Evolutionary conservation across 2,113 vertebrate genomes (phyloP), one percentile per base, ranked within the genome.

Genomic region (Oxygymnocypris stewartii): DNA sequence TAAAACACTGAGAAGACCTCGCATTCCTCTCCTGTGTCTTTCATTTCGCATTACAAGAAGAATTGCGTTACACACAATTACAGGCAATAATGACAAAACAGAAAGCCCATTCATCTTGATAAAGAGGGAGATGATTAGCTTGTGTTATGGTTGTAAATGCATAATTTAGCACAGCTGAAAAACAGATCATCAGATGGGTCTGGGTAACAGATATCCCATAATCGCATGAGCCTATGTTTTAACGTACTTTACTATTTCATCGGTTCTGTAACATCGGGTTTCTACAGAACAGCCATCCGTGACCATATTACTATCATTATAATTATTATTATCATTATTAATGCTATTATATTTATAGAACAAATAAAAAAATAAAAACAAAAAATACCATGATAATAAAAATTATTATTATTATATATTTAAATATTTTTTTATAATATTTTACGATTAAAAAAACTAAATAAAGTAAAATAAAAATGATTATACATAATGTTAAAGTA

Each of bases 1-100:
- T 93, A 91, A 93, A 92, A 92, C 90, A 86, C 49, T 88, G 85
- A 89, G 86, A 92, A 89, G 90, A 89, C 89, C 90, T 91, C 78
- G 3, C 91, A 82, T 91, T 91, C 89, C 88, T 90, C 88, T 91
- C 88, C 89, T 87, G 88, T 89, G 88, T 90, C 88, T 82, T 86
- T 87, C 78, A 42, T 57, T 87, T 85, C 82, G 85, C 85, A 89
- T 87, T 85, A 85, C 71, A 69, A 78, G 51, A 78, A n/a, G 75
- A 88, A 76, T 65, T 57, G 51, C 11, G 51, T 75, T 82, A 75
- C 77, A 81, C 79, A 80, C 87, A 85, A 90, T 90, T 87, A 85
- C 85, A 73, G 47, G 74, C 61, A 86, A 85, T 87, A 82, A 90
- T 85, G 49, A 69, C 44, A 86, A 77, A 88, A 78, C 40, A 57